Conservation (phyloP, 2,888 invertebrate genomes). For the Kryphioiulus occultus region DNA sequence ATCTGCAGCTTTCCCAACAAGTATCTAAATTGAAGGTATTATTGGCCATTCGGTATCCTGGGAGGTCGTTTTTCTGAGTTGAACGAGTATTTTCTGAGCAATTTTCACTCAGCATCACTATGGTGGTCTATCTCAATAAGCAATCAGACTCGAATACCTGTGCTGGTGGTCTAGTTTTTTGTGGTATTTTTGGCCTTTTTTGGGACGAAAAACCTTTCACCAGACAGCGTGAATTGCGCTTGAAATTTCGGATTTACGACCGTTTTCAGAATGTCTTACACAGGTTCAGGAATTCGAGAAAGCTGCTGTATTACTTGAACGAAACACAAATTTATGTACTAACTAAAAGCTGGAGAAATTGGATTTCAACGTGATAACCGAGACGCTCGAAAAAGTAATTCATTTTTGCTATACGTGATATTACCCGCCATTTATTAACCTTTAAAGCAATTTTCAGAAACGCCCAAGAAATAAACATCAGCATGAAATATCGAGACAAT, state of each 20-base stretch:
- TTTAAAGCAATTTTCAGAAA: not conserved
- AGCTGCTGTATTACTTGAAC: not conserved
- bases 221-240: not conserved
- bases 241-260: not conserved
- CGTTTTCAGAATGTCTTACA: not conserved
- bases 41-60: not conserved
- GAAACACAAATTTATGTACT: not conserved
- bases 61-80: slow-evolving; percentile 14
- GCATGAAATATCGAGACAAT: too few relatives aligned
- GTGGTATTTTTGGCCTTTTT: not conserved
- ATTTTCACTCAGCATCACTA: slow-evolving; percentile 14
- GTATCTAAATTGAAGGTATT: slow-evolving; percentile 27
- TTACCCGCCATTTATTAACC: too few relatives aligned
- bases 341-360: not conserved
- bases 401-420: not conserved
- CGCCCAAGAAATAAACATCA: not conserved
- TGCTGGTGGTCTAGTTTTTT: slow-evolving; percentile 29
- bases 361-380: not conserved
- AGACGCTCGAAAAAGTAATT: not conserved
- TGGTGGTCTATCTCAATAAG: slow-evolving; percentile 14
- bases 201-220: not conserved
- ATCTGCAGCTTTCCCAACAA: not conserved
- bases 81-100: not conserved
- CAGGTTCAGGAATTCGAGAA: not conserved
- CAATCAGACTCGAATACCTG: not conserved